Percentiles rank a stretch among this genome's conserved stretches.
These are phyloP conservation scores for Gnathonemus echidnorhynchus DNA, from an alignment of 2,113 vertebrate genomes.

Conservation along the genomic window DNA sequence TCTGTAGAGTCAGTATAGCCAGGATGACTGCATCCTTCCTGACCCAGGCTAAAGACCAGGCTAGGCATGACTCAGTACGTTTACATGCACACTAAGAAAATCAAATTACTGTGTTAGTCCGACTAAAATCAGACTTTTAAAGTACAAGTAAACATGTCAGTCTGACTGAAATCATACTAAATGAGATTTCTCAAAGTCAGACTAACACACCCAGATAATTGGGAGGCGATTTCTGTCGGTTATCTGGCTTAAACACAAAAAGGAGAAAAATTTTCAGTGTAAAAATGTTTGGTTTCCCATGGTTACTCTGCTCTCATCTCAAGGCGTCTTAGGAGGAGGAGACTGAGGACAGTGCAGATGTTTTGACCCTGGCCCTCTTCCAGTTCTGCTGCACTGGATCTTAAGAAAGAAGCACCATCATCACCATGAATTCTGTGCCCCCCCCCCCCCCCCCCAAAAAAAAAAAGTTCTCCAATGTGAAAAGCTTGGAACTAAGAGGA, in stretches of 20 bases:
- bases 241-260: background rate
- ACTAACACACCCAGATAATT: too few species aligned
- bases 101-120: too few species aligned
- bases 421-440: background rate
- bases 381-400: background rate
- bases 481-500: background rate
- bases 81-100: too few species aligned
- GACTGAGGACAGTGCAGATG: background rate
- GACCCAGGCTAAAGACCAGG: background rate
- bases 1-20: background rate
- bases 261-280: background rate
- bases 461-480: background rate
- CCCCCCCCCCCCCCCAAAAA: background rate
- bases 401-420: background rate
- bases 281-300: background rate
- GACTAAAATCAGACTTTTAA: too few species aligned
- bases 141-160: too few species aligned
- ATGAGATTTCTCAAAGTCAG: too few species aligned
- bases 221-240: too few species aligned
- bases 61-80: background rate
- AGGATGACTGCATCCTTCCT: background rate
- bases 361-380: background rate
- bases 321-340: background rate
- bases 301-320: background rate
- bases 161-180: too few species aligned